Evolutionary conservation across 2,888 invertebrate species (phyloP).

Genomic region (Caenorhabditis sinica): DNA sequence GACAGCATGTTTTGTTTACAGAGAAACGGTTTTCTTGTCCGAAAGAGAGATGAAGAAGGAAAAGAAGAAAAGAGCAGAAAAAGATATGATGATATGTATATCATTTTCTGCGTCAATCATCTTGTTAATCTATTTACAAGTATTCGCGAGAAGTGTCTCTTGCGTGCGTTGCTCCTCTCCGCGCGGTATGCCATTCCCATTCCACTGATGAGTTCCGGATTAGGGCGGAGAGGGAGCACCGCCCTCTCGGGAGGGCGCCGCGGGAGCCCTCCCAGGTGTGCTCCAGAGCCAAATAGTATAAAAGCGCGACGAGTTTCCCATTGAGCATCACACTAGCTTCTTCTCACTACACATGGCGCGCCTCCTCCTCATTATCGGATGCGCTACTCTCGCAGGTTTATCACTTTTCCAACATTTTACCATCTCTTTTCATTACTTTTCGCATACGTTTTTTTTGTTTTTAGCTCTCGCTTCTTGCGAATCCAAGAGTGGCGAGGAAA

Average conservation of each 20-base stretch:
- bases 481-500: slow-evolving; percentile 76
- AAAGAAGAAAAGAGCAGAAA: slow-evolving; percentile 9
- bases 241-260: slow-evolving; percentile 55
- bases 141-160: slow-evolving; percentile 48
- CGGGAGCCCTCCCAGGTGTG: slow-evolving; percentile 56
- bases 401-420: slow-evolving; percentile 29
- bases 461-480: slow-evolving; percentile 70
- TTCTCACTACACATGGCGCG: slow-evolving; percentile 67
- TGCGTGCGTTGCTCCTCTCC: slow-evolving; percentile 35
- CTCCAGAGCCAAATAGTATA: slow-evolving; percentile 54
- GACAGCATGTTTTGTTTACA: slow-evolving; percentile 39
- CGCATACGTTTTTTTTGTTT: slow-evolving; percentile 28
- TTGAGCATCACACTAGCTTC: slow-evolving; percentile 65
- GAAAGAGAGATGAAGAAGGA: background rate
- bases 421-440: slow-evolving; percentile 10
- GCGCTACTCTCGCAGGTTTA: slow-evolving; percentile 64
- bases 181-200: slow-evolving; percentile 55
- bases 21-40: slow-evolving; percentile 16
- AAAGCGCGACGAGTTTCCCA: slow-evolving; percentile 64
- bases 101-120: slow-evolving; percentile 9
- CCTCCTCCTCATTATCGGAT: slow-evolving; percentile 64
- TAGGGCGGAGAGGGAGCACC: slow-evolving; percentile 62
- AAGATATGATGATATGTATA: slow-evolving; percentile 18
- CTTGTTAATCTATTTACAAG: slow-evolving; percentile 38
- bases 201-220: slow-evolving; percentile 66